Evolutionary conservation across 2,797 vertebrate species (phyloP), one percentile per base, ranked within the genome.

Genomic region (Morus bassanus): DNA sequence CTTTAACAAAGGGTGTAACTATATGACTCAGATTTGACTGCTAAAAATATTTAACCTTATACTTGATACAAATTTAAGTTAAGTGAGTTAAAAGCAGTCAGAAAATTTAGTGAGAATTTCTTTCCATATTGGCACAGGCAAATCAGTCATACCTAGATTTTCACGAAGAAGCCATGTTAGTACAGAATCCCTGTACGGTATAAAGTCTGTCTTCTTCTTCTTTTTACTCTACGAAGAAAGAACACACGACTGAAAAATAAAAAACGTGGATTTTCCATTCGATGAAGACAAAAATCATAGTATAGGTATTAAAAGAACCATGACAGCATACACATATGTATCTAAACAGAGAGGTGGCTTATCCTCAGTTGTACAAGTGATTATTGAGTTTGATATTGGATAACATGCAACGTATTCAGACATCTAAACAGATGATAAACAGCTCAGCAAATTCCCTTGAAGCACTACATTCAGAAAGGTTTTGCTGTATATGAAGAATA

Each of bases 131-230:
- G 24, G 39, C 89, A 67, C 11, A 70, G 31, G 72, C 24, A 73
- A n/a, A 30, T 28, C 18, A 59, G 68, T 59, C 97, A 92, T 99
- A 99, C 99, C 99, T 9, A 99, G 98, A 96, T 99, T 99, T 96
- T 99, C 99, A 93, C 99, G 98, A 91, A 99, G 98, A 57, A 99
- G 98, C 99, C 99, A 99, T 3, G 99, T 99, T 87, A 99, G 98
- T 64, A 99, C 99, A 70, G 99, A 99, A 98, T 99, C 99, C 97
- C 99, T 98, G 97, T 99, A 99, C 0, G 99, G 99, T 97, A 99
- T 99, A 95, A 99, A 99, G 97, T 99, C 99, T 0, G 97, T 98
- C 98, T 99, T 99, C 98, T 99, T 99, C 98, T 99, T 99, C 95
- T 99, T 99, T 97, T 99, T 99, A 98, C 99, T 99, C 99, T 99